A percentile compares a stretch with the other conserved stretches of the same genome.
phyloP scores from a whole-genome alignment of 2,888 invertebrate genomes.

The Drosophila mayaguana region DNA sequence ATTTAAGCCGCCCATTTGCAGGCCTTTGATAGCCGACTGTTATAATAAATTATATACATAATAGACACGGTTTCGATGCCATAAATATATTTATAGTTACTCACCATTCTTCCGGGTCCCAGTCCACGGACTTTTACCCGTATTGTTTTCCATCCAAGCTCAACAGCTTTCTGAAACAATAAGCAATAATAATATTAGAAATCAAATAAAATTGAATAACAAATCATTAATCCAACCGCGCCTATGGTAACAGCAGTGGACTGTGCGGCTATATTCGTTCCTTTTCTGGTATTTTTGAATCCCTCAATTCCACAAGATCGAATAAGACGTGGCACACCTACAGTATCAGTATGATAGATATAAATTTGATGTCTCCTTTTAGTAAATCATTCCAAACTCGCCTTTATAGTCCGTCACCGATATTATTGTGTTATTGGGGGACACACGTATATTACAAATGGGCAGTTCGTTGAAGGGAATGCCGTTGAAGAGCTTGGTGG shows the following conservation, averaged over 20 bases:
- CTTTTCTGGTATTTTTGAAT: constrained; percentile 97
- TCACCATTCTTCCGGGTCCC: constrained; percentile 96
- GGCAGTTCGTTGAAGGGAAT: constrained; percentile 92
- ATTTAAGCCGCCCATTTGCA: constrained; percentile 95
- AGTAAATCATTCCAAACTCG: constrained; percentile 49
- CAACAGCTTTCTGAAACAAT: constrained; percentile 88
- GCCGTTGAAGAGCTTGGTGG: constrained; percentile 90
- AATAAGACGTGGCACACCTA: constrained; percentile 87
- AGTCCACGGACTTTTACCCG: constrained; percentile 92
- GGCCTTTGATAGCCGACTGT: constrained; percentile 96
- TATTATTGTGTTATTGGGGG: constrained; percentile 95
- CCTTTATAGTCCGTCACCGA: constrained; percentile 90
- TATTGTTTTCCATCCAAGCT: constrained; percentile 90
- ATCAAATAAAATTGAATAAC: neutral
- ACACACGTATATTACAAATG: constrained; percentile 92
- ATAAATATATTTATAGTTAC: constrained; percentile 43
- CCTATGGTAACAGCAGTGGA: constrained; percentile 94
- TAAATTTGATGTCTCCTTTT: too few relatives aligned
- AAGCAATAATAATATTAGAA: neutral
- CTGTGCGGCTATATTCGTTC: constrained; percentile 98
- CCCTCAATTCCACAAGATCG: constrained; percentile 95
- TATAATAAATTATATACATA: constrained; percentile 70
- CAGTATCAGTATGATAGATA: constrained; percentile 21
- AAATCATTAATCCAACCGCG: constrained; percentile 86
- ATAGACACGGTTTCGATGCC: too few relatives aligned